Evolutionary conservation across 2,797 vertebrate genomes (phyloP).

Genomic region (Clarias laeviceps): DNA sequence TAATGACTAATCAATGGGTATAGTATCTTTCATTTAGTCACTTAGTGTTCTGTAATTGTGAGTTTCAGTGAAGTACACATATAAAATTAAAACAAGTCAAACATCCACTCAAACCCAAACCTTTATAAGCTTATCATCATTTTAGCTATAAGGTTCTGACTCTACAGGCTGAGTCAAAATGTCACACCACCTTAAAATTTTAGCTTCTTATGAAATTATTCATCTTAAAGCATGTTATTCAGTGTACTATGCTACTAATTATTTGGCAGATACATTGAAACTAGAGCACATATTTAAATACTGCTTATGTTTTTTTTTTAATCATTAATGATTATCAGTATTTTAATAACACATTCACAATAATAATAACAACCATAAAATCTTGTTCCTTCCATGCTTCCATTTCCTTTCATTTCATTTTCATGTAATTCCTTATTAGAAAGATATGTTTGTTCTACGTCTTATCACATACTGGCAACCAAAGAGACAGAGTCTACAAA

Average conservation of each 20-base stretch:
- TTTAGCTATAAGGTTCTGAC: background rate
- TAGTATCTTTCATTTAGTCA: background rate
- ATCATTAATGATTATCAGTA: too few relatives aligned
- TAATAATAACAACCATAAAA: background rate
- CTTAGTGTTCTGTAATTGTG: background rate
- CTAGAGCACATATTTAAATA: background rate
- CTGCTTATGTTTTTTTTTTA: background rate
- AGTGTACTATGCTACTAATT: background rate
- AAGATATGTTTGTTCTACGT: background rate
- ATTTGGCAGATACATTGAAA: background rate
- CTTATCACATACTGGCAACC: constrained; percentile 15
- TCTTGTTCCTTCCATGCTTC: background rate
- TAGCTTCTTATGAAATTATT: background rate
- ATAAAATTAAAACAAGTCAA: background rate
- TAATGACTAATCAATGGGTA: background rate
- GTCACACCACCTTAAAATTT: background rate
- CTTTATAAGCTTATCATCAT: background rate
- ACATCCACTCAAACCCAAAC: background rate
- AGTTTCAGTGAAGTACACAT: background rate
- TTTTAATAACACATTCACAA: background rate
- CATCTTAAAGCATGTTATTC: background rate
- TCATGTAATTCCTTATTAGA: background rate
- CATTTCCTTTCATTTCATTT: background rate
- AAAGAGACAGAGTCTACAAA: constrained; percentile 27
- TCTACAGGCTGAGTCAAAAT: background rate